Evolutionary conservation across 2,888 invertebrate species (phyloP), one percentile per base, ranked within the genome.

Genomic region (Myathropa florea): DNA sequence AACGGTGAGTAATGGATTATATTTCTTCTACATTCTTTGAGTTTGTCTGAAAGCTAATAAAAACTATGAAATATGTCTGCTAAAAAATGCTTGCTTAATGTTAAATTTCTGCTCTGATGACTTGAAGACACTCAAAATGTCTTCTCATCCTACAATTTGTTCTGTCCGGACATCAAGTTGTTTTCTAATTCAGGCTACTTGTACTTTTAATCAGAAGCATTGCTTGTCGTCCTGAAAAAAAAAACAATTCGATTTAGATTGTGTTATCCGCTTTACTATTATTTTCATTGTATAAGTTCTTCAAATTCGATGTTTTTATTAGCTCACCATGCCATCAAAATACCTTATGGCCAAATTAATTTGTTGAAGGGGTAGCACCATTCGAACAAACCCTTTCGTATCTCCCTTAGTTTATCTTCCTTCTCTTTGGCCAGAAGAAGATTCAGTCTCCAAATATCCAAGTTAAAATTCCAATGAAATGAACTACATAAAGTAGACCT

Each of bases 1-100:
- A 88, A 89, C 89, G 89, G 89, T 89, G 84, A 87, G 88, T 85
- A 46, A 23, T 30, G 60, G n/a, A 67, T 36, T 36, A 26, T 10
- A 10, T 65, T 33, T 60, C 3, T 59, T 53, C 24, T 18, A 14
- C 23, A 33, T 9, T 57, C 4, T 33, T 33, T 26, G n/a, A 21
- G 3, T 57, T 24, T 36, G 12, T 39, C n/a, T 39, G 39, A 4
- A 39, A n/a, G n/a, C n/a, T n/a, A n/a, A n/a, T n/a, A n/a, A n/a
- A n/a, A n/a, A n/a, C n/a, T n/a, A n/a, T n/a, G n/a, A n/a, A n/a
- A n/a, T n/a, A n/a, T n/a, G n/a, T n/a, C n/a, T n/a, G n/a, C n/a
- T n/a, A n/a, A n/a, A n/a, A n/a, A n/a, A n/a, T n/a, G n/a, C n/a
- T n/a, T n/a, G n/a, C n/a, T n/a, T n/a, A n/a, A n/a, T n/a, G n/a